phyloP scores from a whole-genome alignment of 1,140 invertebrate genomes.

The Aphelenchoides fujianensis region DNA sequence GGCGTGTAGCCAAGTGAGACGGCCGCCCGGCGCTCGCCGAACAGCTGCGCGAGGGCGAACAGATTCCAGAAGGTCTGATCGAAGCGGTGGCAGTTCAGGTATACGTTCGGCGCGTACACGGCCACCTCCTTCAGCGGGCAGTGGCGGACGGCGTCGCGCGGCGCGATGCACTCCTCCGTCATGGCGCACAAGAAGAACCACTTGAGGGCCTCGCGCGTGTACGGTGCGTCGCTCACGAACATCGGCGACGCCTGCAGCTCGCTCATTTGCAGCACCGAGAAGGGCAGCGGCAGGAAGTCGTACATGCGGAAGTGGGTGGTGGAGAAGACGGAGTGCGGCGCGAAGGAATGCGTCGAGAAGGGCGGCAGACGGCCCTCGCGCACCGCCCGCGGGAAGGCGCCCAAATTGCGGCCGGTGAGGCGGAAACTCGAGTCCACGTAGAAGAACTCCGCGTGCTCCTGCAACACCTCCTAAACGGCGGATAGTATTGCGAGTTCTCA shows the following conservation, averaged over 20 bases:
- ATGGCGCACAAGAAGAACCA: conserved; percentile 24
- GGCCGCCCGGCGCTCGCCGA: background rate
- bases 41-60: background rate
- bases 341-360: background rate
- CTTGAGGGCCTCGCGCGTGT: conserved; percentile 26
- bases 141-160: background rate
- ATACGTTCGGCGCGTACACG: background rate
- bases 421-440: conserved; percentile 7
- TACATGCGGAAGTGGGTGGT: conserved; percentile 9
- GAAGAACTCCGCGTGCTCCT: conserved; percentile 3
- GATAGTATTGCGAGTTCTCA: background rate
- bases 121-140: conserved; percentile 10
- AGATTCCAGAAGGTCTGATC: conserved; percentile 18
- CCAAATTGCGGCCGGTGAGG: conserved; percentile 2
- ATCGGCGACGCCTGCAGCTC: conserved; percentile 7
- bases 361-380: background rate
- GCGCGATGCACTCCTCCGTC: conserved; percentile 23
- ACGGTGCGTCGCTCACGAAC: conserved; percentile 9
- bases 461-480: conserved; percentile 2
- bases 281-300: conserved; percentile 16
- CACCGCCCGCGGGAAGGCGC: conserved; percentile 13
- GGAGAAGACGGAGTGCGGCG: conserved; percentile 7
- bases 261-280: background rate
- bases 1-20: background rate
- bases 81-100: conserved; percentile 21